These are phyloP conservation scores for Mastacembelus armatus DNA, from an alignment of 2,797 vertebrate species.

Conservation along the genomic window DNA sequence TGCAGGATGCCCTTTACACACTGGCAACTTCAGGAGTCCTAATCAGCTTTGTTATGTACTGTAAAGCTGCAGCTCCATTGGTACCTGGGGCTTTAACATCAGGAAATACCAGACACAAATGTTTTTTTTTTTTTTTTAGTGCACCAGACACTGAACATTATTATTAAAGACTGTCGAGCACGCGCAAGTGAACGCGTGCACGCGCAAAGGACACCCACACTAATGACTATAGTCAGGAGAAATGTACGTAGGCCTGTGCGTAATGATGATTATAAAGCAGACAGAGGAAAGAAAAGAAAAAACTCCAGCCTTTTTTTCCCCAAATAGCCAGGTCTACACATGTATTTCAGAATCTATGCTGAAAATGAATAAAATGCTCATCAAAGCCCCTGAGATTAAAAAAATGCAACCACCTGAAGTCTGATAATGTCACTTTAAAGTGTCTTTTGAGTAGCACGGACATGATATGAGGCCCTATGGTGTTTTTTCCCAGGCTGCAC, in stretches of 20 bases:
- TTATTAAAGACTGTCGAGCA: conserved; percentile 29
- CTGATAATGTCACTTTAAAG: conserved; percentile 14
- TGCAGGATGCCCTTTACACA: neutral
- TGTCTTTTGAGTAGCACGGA: neutral
- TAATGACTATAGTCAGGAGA: conserved; percentile 34
- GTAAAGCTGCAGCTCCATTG: neutral
- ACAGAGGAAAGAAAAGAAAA: neutral
- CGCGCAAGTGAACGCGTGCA: conserved; percentile 37
- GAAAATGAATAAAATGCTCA: neutral
- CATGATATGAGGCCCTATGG: conserved; percentile 35
- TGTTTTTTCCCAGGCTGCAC: conserved; percentile 51
- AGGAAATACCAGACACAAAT: neutral
- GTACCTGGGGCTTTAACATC: neutral
- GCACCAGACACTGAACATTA: conserved; percentile 7
- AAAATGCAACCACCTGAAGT: conserved; percentile 4
- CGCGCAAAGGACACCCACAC: conserved; percentile 69
- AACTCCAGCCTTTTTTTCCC: neutral
- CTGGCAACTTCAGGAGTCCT: neutral
- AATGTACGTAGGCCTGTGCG: conserved; percentile 50
- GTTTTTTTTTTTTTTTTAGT: neutral
- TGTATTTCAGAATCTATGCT: neutral
- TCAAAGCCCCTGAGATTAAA: fast-evolving
- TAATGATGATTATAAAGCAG: conserved; percentile 28
- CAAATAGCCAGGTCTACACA: neutral
- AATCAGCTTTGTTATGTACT: neutral